Base-by-base conservation (phyloP, 2,888 invertebrate species). In the Heliconius ethilla region DNA sequence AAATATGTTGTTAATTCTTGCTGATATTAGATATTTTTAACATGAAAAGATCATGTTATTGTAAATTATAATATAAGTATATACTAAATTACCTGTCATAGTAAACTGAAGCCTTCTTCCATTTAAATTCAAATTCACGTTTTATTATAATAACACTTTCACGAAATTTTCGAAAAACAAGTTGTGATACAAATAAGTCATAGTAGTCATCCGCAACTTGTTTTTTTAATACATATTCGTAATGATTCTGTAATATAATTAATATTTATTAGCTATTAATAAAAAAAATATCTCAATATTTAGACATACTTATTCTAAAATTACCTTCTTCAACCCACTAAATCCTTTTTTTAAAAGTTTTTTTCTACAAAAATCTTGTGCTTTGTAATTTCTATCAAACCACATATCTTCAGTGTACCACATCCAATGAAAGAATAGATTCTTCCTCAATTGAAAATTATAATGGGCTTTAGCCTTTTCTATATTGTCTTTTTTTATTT, bases 191-290 rank as follows among this genome's bases (percentile, higher is more conserved):
- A 82, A 95, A 95, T 77, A 96, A 91, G 80, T 97, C 96, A 83
- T 96, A 95, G 89, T 96, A 96, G 87, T 97, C 97, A 77, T 95
- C 95, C 5, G 97, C 97, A 1, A 97, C 96, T 91, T 96, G 96
- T 84, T 93, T 91, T 86, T 96, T 96, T 81, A 95, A 90, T 63
- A 92, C 88, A 78, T 89, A 92, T 67, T 91, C 89, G 75, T 90
- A 84, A 77, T 92, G 90, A 79, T 91, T 88, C 95, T 95, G 84
- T 78, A 91, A 78, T 10, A 27, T 59, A 10, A 45, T 45, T 55
- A 69, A 55, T 37, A 29, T 59, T 37, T 29, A 62, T 55, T 22
- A 11, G 4, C 18, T 45, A 25, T 25, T 25, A 11, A 27, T 22
- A 66, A 33, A 33, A 45, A 45, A 45, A 45, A 45, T 18, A 18